These are phyloP conservation scores for Platygyra sinensis DNA, from an alignment of 64 coral and sea anemone genomes.

Conservation along the genomic window DNA sequence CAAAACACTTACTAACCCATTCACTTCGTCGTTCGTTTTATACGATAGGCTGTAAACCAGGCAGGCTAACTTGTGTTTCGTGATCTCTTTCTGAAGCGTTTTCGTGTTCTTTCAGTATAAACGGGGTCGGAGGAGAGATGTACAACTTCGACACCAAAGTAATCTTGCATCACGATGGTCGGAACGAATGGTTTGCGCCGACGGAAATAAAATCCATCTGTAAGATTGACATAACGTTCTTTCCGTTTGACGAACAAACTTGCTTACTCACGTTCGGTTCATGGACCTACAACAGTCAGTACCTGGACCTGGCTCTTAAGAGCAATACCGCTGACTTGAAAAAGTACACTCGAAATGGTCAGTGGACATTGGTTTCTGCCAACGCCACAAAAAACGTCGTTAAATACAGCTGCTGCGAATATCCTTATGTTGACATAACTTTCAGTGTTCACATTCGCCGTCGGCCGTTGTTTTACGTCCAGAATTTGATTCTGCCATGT, in stretches of 20 bases:
- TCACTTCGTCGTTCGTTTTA: neutral
- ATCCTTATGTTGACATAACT: constrained; percentile 80
- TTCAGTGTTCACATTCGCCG: constrained; percentile 70
- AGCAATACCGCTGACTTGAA: constrained; percentile 62
- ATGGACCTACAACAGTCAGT: constrained; percentile 64
- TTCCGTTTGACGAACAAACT: constrained; percentile 64
- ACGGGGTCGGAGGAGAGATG: constrained; percentile 38
- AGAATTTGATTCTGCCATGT: constrained; percentile 61
- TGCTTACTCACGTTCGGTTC: constrained; percentile 68
- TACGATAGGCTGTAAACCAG: neutral
- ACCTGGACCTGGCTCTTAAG: constrained; percentile 55
- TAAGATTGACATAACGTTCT: constrained; percentile 75
- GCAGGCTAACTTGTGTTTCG: too few relatives aligned
- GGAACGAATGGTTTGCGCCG: constrained; percentile 63
- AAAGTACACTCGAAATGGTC: constrained; percentile 73
- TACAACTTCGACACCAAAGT: constrained; percentile 63
- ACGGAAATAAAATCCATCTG: constrained; percentile 71
- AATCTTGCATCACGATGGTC: constrained; percentile 45
- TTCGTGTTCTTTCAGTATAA: constrained; percentile 39
- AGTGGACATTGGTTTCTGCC: constrained; percentile 73
- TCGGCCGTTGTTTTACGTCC: constrained; percentile 51
- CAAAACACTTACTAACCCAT: neutral
- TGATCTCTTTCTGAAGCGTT: neutral
- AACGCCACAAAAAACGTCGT: constrained; percentile 58
- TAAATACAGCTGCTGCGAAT: constrained; percentile 67